Conservation (phyloP, 2,797 vertebrate genomes). For the Alca torda region DNA sequence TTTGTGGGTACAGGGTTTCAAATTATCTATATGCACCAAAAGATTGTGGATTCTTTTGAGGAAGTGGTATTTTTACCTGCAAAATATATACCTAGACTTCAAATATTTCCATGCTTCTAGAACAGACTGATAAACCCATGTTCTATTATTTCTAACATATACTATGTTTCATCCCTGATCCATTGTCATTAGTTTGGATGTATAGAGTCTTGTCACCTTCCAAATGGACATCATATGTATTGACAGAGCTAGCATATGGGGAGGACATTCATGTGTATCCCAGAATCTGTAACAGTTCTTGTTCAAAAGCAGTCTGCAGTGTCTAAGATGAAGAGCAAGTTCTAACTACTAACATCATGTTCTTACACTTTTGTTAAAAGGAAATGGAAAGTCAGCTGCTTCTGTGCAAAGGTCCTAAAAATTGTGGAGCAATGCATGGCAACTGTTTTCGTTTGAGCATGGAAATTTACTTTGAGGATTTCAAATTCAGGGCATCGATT, state of each 20-base stretch:
- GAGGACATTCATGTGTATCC: not conserved
- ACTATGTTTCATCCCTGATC: not conserved
- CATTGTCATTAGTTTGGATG: not conserved
- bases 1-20: not conserved
- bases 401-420: not conserved
- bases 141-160: not conserved
- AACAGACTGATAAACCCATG: not conserved
- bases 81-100: not conserved
- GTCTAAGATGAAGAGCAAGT: not conserved
- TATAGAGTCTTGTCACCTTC: not conserved
- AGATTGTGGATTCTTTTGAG: not conserved
- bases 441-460: not conserved
- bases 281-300: not conserved
- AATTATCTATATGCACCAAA: not conserved
- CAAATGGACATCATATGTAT: not conserved
- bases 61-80: not conserved
- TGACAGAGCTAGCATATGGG: not conserved
- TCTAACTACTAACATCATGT: not conserved
- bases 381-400: not conserved
- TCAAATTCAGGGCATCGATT: not conserved
- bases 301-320: not conserved
- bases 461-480: not conserved
- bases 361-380: not conserved
- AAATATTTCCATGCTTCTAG: not conserved
- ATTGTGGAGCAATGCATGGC: not conserved